Base-by-base conservation (phyloP, 2,113 vertebrate genomes). In the Brachyhypopomus occidentalis region DNA sequence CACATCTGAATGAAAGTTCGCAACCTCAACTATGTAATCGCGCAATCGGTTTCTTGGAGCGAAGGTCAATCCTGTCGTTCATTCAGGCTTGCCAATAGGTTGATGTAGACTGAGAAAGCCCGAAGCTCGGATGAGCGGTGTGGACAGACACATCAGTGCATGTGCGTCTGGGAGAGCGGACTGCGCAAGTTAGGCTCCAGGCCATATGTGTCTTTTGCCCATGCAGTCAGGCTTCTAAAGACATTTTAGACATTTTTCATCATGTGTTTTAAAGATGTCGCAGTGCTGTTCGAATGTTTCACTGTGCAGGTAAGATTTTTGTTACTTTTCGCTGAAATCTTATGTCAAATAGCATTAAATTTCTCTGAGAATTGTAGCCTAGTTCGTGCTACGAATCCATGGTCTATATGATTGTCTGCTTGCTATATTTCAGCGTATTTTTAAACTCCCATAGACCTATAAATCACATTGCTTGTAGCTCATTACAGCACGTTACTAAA, bases 241-340 rank as follows among this genome's bases (percentile, higher is more conserved):
- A 36, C 6, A 72, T 80, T 55, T 5, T 45, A 86, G 7, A 52
- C 27, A 19, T 79, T 87, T 79, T 85, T 82, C 87, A 89, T 89
- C 9, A 90, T 92, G 92, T 60, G 86, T 81, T 86, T 92, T 27
- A 91, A 92, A 87, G 81, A 93, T 92, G 91, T 84, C 55, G 86
- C 85, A 87, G 75, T 84, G 84, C 79, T 90, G 90, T 83, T 86
- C 91, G 91, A 93, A 93, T 93, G 92, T 92, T 91, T 89, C 91
- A 88, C 89, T 89, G 89, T 87, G 89, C 87, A 83, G 80, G 92
- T 94, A 93, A 92, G 92, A 83, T 56, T 22, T 27, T 75, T 55
- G 63, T 30, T 52, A 52, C 5, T 5, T n/a, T 60, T 34, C 27
- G 0, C 16, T 34, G 2, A 79, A 11, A 67, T n/a, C 59, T 8